Evolutionary conservation across 2,888 invertebrate genomes (phyloP).

Genomic region (Scaptomyza caliginosa): DNA sequence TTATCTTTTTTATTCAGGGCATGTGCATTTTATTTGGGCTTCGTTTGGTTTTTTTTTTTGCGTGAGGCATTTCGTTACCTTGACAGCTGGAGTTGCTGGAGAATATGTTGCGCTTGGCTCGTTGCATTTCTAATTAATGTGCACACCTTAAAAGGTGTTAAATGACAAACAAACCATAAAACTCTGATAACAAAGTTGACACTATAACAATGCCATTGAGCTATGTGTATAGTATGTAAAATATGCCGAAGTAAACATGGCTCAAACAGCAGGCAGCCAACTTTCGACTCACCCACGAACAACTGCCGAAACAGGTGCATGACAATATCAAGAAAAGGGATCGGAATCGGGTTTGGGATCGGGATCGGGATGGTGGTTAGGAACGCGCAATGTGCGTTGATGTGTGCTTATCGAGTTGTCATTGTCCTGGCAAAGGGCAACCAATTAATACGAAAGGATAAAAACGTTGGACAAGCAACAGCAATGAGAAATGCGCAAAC

Average conservation of each 20-base stretch:
- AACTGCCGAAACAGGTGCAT: constrained; percentile 62
- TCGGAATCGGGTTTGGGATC: not conserved
- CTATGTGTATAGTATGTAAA: constrained; percentile 21
- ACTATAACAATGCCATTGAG: constrained; percentile 35
- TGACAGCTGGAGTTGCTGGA: constrained; percentile 43
- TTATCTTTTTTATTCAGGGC: constrained; percentile 34
- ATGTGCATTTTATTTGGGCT: constrained; percentile 24
- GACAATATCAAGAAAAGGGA: constrained; percentile 30
- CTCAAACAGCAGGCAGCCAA: constrained; percentile 61
- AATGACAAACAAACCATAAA: constrained; percentile 82
- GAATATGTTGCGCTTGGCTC: constrained; percentile 55
- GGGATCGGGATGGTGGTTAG: constrained; percentile 21
- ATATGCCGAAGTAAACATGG: constrained; percentile 35
- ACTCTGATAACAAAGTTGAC: constrained; percentile 70
- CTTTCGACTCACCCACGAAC: constrained; percentile 64
- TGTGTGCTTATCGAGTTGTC: constrained; percentile 81
- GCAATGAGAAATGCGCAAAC: constrained; percentile 62
- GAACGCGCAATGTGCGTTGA: constrained; percentile 74
- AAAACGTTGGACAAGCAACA: constrained; percentile 10
- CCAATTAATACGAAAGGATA: constrained; percentile 67
- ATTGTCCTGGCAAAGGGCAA: constrained; percentile 60
- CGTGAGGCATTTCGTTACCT: constrained; percentile 15
- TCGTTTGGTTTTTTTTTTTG: too few species aligned
- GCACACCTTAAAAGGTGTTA: constrained; percentile 76
- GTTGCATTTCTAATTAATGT: constrained; percentile 77